A percentile compares a stretch with the other conserved stretches of the same genome.
These are phyloP conservation scores for Macquaria ambigua DNA, from an alignment of 2,113 vertebrate species.

Conservation along the genomic window DNA sequence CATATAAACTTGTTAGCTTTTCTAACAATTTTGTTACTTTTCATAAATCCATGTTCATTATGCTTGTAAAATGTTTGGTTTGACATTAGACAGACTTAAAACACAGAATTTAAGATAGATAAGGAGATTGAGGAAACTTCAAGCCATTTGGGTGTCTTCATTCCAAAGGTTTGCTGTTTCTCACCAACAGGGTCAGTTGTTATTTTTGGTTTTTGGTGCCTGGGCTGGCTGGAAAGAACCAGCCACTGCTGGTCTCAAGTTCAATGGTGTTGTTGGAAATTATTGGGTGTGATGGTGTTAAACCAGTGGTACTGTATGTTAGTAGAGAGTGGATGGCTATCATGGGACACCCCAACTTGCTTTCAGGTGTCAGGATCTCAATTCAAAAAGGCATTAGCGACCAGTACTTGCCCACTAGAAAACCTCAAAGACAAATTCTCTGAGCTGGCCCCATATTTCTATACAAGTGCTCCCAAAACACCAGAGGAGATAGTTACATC, in stretches of 20 bases:
- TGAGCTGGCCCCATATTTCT: neutral
- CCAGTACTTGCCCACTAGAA: neutral
- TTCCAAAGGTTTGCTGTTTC: conserved; percentile 8
- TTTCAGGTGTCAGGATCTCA: neutral
- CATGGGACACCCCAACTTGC: neutral
- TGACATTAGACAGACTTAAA: neutral
- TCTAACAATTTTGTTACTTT: conserved; percentile 2
- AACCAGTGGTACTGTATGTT: neutral
- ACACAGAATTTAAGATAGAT: neutral
- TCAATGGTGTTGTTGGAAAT: conserved; percentile 18
- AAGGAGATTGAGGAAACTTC: neutral
- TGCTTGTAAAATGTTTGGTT: conserved; percentile 1
- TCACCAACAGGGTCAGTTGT: neutral
- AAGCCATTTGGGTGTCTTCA: neutral
- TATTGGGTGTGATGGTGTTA: conserved; percentile 27
- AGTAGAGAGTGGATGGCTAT: neutral
- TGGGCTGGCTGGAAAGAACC: no score
- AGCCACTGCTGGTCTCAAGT: neutral
- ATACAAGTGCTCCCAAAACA: neutral
- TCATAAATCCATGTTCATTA: conserved; percentile 15
- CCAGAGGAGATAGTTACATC: conserved; percentile 1
- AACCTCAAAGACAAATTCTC: neutral
- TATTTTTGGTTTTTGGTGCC: neutral
- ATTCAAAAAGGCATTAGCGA: neutral
- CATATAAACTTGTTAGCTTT: neutral